phyloP scores from a whole-genome alignment of 2,113 vertebrate genomes.

The Danio rerio region DNA sequence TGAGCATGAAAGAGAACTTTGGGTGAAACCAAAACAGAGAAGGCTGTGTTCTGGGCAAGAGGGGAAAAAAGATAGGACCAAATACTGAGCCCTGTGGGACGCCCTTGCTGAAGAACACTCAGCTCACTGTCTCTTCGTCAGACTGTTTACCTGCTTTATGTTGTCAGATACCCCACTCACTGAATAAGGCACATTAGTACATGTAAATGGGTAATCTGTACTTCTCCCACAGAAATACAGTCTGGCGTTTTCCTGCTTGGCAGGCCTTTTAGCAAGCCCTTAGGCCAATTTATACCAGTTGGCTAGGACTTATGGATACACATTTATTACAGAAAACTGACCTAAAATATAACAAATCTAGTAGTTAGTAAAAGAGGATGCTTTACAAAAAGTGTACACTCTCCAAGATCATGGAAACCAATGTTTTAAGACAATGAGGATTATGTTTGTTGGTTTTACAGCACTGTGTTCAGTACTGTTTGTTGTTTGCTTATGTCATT shows the following conservation, averaged over 20 bases:
- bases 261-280: neutral
- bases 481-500: too few species aligned
- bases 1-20: slow-evolving; percentile 21
- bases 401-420: too few species aligned
- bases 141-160: slow-evolving; percentile 22
- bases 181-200: slow-evolving; percentile 27
- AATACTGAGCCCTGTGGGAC: slow-evolving; percentile 26
- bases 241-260: neutral
- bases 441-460: too few species aligned
- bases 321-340: neutral
- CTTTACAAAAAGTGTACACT: too few species aligned
- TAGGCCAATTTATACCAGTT: slow-evolving; percentile 4
- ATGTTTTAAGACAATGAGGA: too few species aligned
- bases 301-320: neutral
- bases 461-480: too few species aligned
- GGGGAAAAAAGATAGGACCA: neutral
- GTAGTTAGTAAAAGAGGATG: neutral
- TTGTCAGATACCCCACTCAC: slow-evolving; percentile 28
- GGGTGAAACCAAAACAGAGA: slow-evolving; percentile 14
- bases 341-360: neutral
- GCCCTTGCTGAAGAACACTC: slow-evolving; percentile 40
- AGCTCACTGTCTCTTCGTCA: slow-evolving; percentile 33
- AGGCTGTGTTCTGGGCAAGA: slow-evolving; percentile 31
- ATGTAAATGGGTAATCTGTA: slow-evolving; percentile 30
- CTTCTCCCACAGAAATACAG: slow-evolving; percentile 57